Evolutionary conservation across 2,888 invertebrate species (phyloP).

Genomic region (Callinectes sapidus): DNA sequence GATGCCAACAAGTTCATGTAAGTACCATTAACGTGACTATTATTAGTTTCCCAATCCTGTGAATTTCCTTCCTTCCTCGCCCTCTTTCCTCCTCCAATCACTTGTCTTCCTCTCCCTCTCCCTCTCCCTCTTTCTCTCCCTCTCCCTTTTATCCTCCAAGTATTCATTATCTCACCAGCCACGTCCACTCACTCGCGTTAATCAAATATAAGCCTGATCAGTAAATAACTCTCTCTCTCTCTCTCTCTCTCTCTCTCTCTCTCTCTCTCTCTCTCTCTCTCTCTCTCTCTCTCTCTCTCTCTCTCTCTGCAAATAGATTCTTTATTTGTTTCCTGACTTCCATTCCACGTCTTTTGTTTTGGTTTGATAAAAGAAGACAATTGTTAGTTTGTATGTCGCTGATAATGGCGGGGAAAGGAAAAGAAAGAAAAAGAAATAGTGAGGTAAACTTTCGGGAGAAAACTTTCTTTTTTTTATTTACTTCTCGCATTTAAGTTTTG

Average conservation of each 20-base stretch:
- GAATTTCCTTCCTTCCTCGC: background rate
- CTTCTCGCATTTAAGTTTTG: background rate
- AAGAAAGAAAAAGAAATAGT: background rate
- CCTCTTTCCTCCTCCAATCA: background rate
- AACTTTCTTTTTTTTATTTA: background rate
- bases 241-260: conserved; percentile 38
- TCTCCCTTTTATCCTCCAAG: background rate
- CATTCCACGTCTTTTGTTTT: background rate
- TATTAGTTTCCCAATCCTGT: background rate
- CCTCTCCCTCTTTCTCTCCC: background rate
- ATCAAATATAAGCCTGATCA: background rate
- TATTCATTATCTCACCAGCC: background rate
- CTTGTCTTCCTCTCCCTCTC: background rate
- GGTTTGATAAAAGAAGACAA: background rate
- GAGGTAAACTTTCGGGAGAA: background rate
- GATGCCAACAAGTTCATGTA: too few species aligned
- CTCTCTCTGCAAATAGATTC: background rate
- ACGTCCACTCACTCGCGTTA: background rate
- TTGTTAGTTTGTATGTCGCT: background rate
- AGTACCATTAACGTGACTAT: background rate
- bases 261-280: conserved; percentile 25
- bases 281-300: background rate
- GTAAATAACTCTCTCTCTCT: conserved; percentile 28
- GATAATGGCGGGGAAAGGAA: background rate
- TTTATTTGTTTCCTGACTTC: background rate